A percentile compares a stretch with the other conserved stretches of the same genome.
These are phyloP conservation scores for Tryphoninae sp. DNA, from an alignment of 2,888 invertebrate species.

Conservation along the genomic window DNA sequence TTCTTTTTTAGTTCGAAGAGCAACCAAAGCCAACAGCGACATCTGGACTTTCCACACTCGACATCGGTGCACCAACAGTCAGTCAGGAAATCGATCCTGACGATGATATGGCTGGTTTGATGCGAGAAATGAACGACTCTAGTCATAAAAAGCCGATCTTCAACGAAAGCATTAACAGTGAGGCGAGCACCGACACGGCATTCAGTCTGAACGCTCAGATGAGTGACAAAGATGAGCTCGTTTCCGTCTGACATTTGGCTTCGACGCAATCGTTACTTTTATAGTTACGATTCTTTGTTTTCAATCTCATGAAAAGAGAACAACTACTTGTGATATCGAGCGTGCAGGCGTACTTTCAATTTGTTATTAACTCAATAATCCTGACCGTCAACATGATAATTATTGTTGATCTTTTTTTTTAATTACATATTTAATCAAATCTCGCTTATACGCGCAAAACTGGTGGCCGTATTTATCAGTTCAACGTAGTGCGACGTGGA, in stretches of 20 bases:
- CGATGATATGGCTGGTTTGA: conserved; percentile 80
- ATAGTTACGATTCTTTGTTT: not conserved
- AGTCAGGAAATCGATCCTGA: conserved; percentile 79
- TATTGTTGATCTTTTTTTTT: conserved; percentile 13
- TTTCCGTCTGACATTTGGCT: conserved; percentile 64
- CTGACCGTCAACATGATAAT: not conserved
- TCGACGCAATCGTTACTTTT: not conserved
- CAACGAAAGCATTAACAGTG: conserved; percentile 78
- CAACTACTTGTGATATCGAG: conserved; percentile 41
- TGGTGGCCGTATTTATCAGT: not conserved
- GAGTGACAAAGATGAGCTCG: conserved; percentile 77
- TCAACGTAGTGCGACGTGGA: not conserved
- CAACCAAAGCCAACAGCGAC: conserved; percentile 51
- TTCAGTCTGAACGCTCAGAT: conserved; percentile 79
- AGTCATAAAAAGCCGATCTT: conserved; percentile 74
- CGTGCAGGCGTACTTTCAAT: conserved; percentile 42
- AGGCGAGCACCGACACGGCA: conserved; percentile 80
- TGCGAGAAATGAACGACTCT: conserved; percentile 79
- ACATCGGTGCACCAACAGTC: conserved; percentile 72
- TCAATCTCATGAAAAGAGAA: not conserved
- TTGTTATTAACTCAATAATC: conserved; percentile 17
- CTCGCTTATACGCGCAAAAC: conserved; percentile 14
- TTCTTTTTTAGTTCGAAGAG: conserved; percentile 73
- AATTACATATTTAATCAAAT: conserved; percentile 1
- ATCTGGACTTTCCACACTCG: conserved; percentile 42